Evolutionary conservation across 2,113 vertebrate genomes (phyloP).

Genomic region (Vicugna pacos): DNA sequence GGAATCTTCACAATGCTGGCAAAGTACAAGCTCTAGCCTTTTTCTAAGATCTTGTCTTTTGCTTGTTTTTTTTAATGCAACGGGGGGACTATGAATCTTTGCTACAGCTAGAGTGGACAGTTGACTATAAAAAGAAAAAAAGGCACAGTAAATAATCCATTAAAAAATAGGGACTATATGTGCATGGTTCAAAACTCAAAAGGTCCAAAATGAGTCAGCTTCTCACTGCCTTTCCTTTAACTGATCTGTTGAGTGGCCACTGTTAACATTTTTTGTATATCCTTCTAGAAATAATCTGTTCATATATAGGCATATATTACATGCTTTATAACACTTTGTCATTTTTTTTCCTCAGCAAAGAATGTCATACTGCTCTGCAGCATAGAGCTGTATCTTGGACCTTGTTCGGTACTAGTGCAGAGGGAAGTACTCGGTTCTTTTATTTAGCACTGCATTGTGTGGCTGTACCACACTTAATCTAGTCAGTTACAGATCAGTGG

Average conservation of each 20-base stretch:
- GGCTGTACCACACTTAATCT: background rate
- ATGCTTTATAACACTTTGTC: background rate
- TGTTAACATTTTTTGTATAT: conserved; percentile 4
- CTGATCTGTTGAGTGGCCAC: background rate
- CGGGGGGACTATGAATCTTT: background rate
- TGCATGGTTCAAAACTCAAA: conserved; percentile 37
- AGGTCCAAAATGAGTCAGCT: background rate
- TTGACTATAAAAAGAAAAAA: background rate
- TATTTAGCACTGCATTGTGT: background rate
- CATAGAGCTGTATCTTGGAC: background rate
- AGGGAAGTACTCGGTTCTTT: background rate
- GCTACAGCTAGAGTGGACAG: background rate
- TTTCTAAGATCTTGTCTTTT: conserved; percentile 3
- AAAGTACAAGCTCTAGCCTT: background rate
- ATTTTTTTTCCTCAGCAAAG: background rate
- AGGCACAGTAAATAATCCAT: background rate
- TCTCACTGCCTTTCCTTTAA: background rate
- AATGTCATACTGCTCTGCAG: background rate
- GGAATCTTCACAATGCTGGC: background rate
- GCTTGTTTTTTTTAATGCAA: background rate
- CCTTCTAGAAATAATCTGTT: conserved; percentile 3
- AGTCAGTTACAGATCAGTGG: background rate
- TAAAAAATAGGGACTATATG: conserved; percentile 16
- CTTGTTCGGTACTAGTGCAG: background rate
- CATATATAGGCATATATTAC: background rate